Base-by-base conservation (phyloP, 1,140 invertebrate species). In the Scylla paramamosain region DNA sequence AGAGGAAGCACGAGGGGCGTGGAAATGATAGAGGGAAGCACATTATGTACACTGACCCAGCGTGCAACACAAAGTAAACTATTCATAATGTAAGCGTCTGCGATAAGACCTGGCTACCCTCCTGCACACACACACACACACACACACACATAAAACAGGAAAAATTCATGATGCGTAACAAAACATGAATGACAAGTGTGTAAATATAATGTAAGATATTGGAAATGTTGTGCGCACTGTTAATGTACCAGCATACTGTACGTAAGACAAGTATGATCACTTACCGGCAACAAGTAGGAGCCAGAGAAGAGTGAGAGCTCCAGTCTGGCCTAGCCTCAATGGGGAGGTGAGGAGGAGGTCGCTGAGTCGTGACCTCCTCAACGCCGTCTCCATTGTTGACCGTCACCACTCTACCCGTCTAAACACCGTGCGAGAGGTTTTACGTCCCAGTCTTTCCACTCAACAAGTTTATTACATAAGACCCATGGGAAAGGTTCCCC, bases 281-380 rank as follows among this genome's bases (percentile, higher is more conserved):
- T 91, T 77, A 91, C 90, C 90, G 52, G 52, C 90, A 91, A 91
- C 90, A 91, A 91, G 90, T 91, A 91, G 90, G 16, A 91, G n/a
- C 0, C 59, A 20, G 52, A 91, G 39, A 48, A 77, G 67, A 77
- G 52, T 7, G 67, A 77, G 67, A 7, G 20, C 52, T 4, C 29
- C 52, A 0, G 52, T 4, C 6, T 31, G 90, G 77, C 52, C 28
- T 32, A 31, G 1, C 90, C 90, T 31, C n/a, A 32, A 29, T 14
- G 90, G 90, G 28, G 48, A n/a, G 32, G 48, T 25, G 52, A 14
- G 28, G 52, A 52, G 52, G 20, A 14, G 29, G 59, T 77, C 89
- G 46, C 48, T 0, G 25, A 31, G 48, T 32, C 77, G 90, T 67
- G 90, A 91, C 20, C 90, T 77, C 90, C 90, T 91, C 90, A 59